These are phyloP conservation scores for Isurus oxyrinchus DNA, from an alignment of 2,113 vertebrate species.

Conservation along the genomic window DNA sequence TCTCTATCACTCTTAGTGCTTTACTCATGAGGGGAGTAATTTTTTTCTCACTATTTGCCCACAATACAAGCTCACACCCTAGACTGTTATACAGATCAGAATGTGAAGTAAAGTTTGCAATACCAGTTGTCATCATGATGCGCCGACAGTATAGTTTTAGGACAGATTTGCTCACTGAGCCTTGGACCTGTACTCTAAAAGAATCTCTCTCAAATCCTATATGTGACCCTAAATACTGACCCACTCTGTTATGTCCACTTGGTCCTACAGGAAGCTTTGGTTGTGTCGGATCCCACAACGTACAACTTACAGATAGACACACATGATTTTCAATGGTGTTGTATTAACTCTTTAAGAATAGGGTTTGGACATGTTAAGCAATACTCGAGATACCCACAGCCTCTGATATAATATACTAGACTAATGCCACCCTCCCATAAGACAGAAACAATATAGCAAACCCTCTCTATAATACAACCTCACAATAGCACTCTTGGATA, in stretches of 20 bases:
- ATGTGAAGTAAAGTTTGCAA: background rate
- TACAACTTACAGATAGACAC: background rate
- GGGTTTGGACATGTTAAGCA: background rate
- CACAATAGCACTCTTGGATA: background rate
- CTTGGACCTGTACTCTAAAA: background rate
- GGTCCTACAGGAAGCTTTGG: background rate
- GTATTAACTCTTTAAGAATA: background rate
- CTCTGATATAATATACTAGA: background rate
- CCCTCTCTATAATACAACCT: background rate
- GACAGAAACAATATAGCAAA: background rate
- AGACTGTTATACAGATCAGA: background rate
- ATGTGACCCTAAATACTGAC: background rate
- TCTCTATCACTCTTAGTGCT: background rate
- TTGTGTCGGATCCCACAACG: background rate
- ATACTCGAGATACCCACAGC: background rate
- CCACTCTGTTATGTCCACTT: too few species aligned
- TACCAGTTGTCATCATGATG: background rate
- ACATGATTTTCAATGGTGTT: background rate
- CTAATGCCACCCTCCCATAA: background rate
- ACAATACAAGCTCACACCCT: background rate
- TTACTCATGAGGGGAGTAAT: background rate
- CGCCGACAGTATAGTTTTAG: background rate
- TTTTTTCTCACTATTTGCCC: background rate
- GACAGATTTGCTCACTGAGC: background rate
- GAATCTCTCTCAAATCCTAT: background rate